A percentile compares a stretch with the other conserved stretches of the same genome.
These are phyloP conservation scores for Heliothis virescens DNA, from an alignment of 1,140 invertebrate species.

Conservation along the genomic window DNA sequence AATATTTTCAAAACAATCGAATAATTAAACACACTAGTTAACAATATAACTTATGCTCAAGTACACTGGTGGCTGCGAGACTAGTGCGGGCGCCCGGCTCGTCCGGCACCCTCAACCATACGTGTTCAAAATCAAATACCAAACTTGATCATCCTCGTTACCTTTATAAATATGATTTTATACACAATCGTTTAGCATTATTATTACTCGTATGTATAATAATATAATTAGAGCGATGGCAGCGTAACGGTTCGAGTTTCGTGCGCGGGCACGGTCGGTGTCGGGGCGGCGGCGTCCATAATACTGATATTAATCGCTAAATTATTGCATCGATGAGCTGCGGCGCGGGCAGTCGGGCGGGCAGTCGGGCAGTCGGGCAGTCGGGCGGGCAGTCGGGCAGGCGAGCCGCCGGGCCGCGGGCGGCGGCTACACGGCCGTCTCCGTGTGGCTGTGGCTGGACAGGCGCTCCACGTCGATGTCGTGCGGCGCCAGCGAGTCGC, in stretches of 20 bases:
- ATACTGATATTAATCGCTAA: conserved; percentile 63
- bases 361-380: conserved; percentile 43
- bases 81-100: conserved; percentile 40
- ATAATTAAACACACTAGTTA: conserved; percentile 86
- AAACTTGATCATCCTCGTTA: conserved; percentile 66
- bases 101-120: conserved; percentile 49
- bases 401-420: conserved; percentile 51
- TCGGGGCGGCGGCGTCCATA: conserved; percentile 53
- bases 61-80: conserved; percentile 62
- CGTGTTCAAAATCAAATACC: conserved; percentile 65
- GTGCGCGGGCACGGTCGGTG: conserved; percentile 56
- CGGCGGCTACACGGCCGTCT: conserved; percentile 93
- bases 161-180: conserved; percentile 74
- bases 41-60: conserved; percentile 81
- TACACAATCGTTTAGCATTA: conserved; percentile 70
- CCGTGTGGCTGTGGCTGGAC: conserved; percentile 96
- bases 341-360: conserved; percentile 50
- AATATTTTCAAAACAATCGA: conserved; percentile 86
- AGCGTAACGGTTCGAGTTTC: conserved; percentile 64
- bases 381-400: conserved; percentile 51
- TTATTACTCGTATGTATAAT: conserved; percentile 51
- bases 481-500: conserved; percentile 94
- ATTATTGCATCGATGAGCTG: conserved; percentile 59
- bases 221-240: conserved; percentile 67
- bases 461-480: conserved; percentile 96